These are phyloP conservation scores for Hypanus sabinus DNA, from an alignment of 2,113 vertebrate species.

Conservation along the genomic window DNA sequence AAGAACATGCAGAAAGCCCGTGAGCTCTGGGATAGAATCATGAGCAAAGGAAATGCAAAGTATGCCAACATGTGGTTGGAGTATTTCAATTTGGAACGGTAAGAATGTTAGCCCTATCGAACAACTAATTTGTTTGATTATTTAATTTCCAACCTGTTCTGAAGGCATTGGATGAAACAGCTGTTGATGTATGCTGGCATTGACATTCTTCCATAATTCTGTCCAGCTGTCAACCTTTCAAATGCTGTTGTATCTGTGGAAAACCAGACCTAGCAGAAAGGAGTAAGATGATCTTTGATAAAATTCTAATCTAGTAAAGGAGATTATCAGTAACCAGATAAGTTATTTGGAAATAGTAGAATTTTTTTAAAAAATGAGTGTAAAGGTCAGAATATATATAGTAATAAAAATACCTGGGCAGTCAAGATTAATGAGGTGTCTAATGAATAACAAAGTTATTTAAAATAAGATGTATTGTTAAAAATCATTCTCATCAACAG, in stretches of 20 bases:
- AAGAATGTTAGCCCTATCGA: background rate
- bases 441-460: background rate
- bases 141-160: background rate
- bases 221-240: background rate
- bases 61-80: constrained; percentile 98
- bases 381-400: background rate
- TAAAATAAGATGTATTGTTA: constrained; percentile 9
- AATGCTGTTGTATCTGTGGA: background rate
- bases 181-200: background rate
- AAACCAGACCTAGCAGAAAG: background rate
- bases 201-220: background rate
- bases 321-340: no score
- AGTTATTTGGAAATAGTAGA: background rate
- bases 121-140: background rate
- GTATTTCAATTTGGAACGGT: constrained; percentile 94
- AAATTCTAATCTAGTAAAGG: background rate
- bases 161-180: background rate
- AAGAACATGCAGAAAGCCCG: constrained; percentile 96
- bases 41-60: constrained; percentile 96
- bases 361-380: background rate
- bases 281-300: background rate
- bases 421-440: no score
- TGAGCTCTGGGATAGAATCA: constrained; percentile 93
- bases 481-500: background rate
- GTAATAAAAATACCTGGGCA: background rate